phyloP scores from a whole-genome alignment of 1,140 invertebrate species.

The Sminthurinus signatus region DNA sequence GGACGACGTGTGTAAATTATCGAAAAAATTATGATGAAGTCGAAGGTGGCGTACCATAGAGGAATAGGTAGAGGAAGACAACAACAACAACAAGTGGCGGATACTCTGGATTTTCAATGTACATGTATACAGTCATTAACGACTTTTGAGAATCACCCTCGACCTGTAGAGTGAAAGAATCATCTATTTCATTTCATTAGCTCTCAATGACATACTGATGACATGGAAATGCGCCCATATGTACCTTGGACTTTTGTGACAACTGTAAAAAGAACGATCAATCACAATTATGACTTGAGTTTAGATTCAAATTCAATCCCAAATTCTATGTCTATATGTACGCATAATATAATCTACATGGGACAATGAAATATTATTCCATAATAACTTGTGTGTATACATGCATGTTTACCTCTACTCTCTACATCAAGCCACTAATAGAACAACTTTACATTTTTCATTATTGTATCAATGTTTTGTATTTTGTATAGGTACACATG shows the following conservation, averaged over 20 bases:
- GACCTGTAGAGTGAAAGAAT: slow-evolving; percentile 4
- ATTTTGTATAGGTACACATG: too few species aligned
- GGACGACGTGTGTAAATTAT: too few species aligned
- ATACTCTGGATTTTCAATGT: not conserved
- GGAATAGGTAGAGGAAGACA: not conserved
- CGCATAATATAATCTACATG: too few species aligned
- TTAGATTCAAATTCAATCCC: slow-evolving; percentile 1
- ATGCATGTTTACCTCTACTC: too few species aligned
- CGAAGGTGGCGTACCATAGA: too few species aligned
- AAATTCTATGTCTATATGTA: too few species aligned
- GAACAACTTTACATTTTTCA: too few species aligned
- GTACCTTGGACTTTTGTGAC: not conserved
- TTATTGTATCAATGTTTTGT: too few species aligned
- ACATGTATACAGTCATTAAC: not conserved
- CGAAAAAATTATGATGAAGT: too few species aligned
- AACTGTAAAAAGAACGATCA: slow-evolving; percentile 18
- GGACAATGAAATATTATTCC: too few species aligned
- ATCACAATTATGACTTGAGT: slow-evolving; percentile 14
- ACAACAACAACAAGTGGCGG: not conserved
- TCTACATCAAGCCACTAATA: too few species aligned
- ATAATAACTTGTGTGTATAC: too few species aligned
- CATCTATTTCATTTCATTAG: slow-evolving; percentile 17
- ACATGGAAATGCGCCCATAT: slow-evolving; percentile 7
- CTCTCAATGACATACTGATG: not conserved
- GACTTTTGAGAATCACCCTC: not conserved